Evolutionary conservation across 2,113 vertebrate species (phyloP), one percentile per base, ranked within the genome.

Genomic region (Gymnarchus niloticus): DNA sequence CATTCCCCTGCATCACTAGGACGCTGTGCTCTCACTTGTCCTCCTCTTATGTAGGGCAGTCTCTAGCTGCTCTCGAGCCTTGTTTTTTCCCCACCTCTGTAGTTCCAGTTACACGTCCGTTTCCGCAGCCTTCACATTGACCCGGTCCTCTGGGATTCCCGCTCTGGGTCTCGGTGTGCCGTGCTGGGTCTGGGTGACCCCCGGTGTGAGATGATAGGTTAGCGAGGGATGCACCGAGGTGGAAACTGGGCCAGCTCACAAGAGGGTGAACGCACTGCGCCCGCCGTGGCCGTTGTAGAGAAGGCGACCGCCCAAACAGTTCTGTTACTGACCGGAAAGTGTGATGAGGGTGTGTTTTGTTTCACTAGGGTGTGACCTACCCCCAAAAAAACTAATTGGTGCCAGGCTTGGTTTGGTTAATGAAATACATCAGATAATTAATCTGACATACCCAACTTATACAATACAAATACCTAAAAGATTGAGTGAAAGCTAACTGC

Each of bases 171-270:
- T 12, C 21, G 33, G 54, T 33, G 6, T 10, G 19, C 17, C 23
- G 41, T 10, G 56, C 56, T 14, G 82, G 56, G 56, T 83, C 59
- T 1, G 56, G 23, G 23, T 61, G 37, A 9, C 19, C 37, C 51
- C 61, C 1, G 12, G 61, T 12, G 33, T 41, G 51, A 48, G n/a
- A 52, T 1, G 56, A 33, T 48, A 56, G 73, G 84, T 21, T 77
- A 37, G 54, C 52, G 10, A 10, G 49, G 23, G 23, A 85, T 37
- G 73, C 19, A 3, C 78, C 28, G n/a, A 17, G 87, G 87, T 8
- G 51, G 83, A 88, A 94, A 92, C 8, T 93, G 88, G 92, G 92
- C 91, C 91, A 88, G 88, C 88, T 89, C 92, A 89, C 91, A 1
- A 3, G 93, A 91, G 93, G 92, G 86, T 84, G 88, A 89, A 87